phyloP scores from a whole-genome alignment of 2,888 invertebrate species.

The Drosophila multiciliata region DNA sequence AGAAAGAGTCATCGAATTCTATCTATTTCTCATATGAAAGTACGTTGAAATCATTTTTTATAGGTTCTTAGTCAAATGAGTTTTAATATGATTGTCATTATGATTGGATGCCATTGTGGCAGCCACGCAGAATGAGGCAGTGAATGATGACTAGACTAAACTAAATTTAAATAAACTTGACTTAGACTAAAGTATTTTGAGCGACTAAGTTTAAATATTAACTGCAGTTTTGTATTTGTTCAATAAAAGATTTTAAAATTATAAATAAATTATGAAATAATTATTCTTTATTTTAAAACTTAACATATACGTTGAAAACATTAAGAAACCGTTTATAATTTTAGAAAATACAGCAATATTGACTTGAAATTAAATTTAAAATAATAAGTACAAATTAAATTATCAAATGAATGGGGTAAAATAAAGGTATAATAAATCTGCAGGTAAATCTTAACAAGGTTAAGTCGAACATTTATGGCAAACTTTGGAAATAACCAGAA shows the following conservation, averaged over 20 bases:
- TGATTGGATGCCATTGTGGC: slow-evolving; percentile 9
- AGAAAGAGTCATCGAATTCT: slow-evolving; percentile 19
- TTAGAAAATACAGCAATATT: too few relatives aligned
- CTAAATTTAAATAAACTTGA: too few relatives aligned
- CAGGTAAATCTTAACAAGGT: neutral
- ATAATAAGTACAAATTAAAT: neutral
- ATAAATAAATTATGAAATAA: too few relatives aligned
- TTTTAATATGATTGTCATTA: slow-evolving; percentile 27
- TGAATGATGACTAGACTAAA: neutral
- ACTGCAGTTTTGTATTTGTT: neutral
- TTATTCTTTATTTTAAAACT: neutral
- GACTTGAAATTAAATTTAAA: neutral
- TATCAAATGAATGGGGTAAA: neutral
- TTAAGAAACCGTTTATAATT: neutral
- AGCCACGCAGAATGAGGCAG: neutral
- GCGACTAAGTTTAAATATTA: neutral
- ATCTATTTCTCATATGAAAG: slow-evolving; percentile 28
- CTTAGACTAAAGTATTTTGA: neutral
- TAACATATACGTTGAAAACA: neutral
- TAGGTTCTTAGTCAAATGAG: slow-evolving; percentile 16
- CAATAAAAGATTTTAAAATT: neutral
- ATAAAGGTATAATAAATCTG: neutral
- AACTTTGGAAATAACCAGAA: neutral
- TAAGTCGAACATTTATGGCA: neutral
- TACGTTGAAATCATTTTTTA: slow-evolving; percentile 38